A percentile compares a stretch with the other conserved stretches of the same genome.
Conservation (phyloP, 1,140 invertebrate species). For the Neuroterus valhalla region DNA sequence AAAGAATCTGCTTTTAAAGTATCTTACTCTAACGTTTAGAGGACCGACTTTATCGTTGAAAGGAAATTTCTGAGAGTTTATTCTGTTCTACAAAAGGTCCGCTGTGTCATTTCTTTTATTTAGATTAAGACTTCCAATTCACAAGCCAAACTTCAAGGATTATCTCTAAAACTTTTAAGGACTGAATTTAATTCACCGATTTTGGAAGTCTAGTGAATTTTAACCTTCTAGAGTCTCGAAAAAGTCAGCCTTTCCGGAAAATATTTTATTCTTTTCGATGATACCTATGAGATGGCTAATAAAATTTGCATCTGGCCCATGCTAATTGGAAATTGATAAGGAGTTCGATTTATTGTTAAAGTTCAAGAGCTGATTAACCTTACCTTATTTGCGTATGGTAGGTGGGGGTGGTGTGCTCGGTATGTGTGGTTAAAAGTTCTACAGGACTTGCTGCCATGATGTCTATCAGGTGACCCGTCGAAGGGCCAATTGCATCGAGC, state of each 20-base stretch:
- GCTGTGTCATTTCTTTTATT: too few species aligned
- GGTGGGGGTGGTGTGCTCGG: constrained; percentile 71
- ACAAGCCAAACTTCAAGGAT: too few species aligned
- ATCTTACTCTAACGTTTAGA: too few species aligned
- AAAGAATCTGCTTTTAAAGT: too few species aligned
- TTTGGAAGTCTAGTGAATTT: too few species aligned
- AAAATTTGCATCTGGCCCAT: background rate
- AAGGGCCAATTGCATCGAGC: constrained; percentile 66
- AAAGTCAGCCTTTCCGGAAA: background rate
- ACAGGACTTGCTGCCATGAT: constrained; percentile 67
- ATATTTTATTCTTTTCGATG: background rate
- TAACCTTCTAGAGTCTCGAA: background rate
- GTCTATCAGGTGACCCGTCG: constrained; percentile 47
- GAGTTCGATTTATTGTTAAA: background rate
- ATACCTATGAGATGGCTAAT: background rate
- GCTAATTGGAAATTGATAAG: background rate
- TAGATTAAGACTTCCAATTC: too few species aligned
- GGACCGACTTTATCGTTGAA: too few species aligned
- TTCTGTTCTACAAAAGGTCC: too few species aligned
- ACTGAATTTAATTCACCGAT: too few species aligned
- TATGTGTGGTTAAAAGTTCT: constrained; percentile 72
- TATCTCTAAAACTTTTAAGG: too few species aligned
- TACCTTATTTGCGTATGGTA: constrained; percentile 73
- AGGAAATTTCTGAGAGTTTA: too few species aligned
- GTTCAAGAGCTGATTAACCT: constrained; percentile 28